Base-by-base conservation (phyloP, 2,113 vertebrate genomes). In the Caranx ignobilis region DNA sequence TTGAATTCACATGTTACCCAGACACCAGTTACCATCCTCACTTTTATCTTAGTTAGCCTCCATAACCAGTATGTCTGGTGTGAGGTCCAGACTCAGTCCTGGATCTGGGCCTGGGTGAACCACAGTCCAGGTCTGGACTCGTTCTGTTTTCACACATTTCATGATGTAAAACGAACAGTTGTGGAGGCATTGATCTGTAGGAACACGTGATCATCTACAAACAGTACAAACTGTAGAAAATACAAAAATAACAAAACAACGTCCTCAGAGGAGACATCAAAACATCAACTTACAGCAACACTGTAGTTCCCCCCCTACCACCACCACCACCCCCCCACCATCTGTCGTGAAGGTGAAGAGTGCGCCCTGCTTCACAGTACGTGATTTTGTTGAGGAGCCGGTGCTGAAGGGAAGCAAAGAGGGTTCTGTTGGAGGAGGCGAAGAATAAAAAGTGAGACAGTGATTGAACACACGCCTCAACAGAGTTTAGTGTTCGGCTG, bases 141-240 rank as follows among this genome's bases (percentile, higher is more conserved):
- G 15, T 6, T 43, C 41, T 52, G 48, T 57, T n/a, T 48, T 75
- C 71, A 75, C 8, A 48, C 11, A 68, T 16, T 8, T 8, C 35
- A 11, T 65, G 43, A 55, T 26, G 52, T 55, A 11, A 21, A 21
- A 55, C n/a, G 11, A 12, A 11, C 11, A 12, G n/a, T 26, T 43
- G 2, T 26, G 57, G 64, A 76, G 21, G 11, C 18, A 55, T 37
- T 26, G 26, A 35, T 73, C 50, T 9, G 11, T 57, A 48, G 34
- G 3, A 32, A 80, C 73, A 73, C 11, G 35, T 50, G 10, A 65
- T 45, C 61, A 84, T 79, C 60, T 79, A 87, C 67, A 87, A 89
- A 85, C 78, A 77, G 82, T 87, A 87, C 50, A 89, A 89, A 89
- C 48, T n/a, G 82, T 85, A 89, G 65, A 89, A 89, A 89, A 84